phyloP scores from a whole-genome alignment of 2,113 vertebrate genomes.

The Hepsetus odoe region DNA sequence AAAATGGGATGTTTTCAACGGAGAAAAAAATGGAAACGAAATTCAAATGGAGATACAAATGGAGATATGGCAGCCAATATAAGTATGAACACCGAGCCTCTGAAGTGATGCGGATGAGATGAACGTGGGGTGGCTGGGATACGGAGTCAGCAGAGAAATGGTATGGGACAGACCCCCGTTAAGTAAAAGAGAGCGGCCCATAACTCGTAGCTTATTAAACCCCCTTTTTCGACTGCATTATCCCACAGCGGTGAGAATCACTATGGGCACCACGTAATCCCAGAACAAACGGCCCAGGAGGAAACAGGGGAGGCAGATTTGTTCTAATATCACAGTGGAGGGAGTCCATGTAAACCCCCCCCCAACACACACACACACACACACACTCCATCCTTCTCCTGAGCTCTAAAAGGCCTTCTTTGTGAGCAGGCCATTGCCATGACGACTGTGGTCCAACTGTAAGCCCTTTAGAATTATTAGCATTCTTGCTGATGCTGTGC shows the following conservation, averaged over 20 bases:
- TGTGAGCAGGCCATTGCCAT: slow-evolving; percentile 83
- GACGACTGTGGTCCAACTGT: slow-evolving; percentile 83
- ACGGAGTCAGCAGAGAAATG: no score
- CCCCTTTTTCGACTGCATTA: slow-evolving; percentile 27
- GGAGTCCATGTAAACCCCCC: slow-evolving; percentile 54
- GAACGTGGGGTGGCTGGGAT: no score
- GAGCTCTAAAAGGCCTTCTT: slow-evolving; percentile 77
- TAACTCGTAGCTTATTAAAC: slow-evolving; percentile 35
- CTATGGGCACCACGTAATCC: slow-evolving; percentile 58
- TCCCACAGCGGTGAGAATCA: slow-evolving; percentile 43
- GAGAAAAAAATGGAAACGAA: no score
- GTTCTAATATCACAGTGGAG: slow-evolving; percentile 66
- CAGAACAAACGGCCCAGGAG: slow-evolving; percentile 63
- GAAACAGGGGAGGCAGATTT: slow-evolving; percentile 62
- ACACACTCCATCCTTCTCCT: slow-evolving; percentile 40
- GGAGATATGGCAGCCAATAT: no score
- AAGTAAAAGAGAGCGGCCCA: slow-evolving; percentile 25
- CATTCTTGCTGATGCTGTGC: slow-evolving; percentile 80
- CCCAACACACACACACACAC: background rate
- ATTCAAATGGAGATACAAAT: no score
- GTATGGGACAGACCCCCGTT: no score
- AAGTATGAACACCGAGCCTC: no score
- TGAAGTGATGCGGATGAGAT: no score
- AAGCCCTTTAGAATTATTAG: slow-evolving; percentile 85
- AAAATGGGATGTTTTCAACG: no score